These are phyloP conservation scores for Nomada ferruginata DNA, from an alignment of 2,888 invertebrate species.

Conservation along the genomic window DNA sequence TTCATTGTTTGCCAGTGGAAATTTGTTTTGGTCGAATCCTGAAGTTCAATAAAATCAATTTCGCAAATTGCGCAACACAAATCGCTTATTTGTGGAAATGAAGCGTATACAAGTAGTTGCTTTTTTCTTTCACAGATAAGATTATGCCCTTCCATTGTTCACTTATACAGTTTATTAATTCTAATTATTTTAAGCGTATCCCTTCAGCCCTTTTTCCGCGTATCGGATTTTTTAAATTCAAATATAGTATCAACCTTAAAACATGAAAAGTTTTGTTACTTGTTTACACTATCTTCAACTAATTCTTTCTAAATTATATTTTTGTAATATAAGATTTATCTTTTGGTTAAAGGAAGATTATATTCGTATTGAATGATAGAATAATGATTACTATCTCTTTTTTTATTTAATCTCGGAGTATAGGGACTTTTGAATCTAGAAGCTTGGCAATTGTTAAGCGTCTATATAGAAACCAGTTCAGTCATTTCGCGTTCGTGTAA, in stretches of 20 bases:
- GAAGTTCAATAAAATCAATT: constrained; percentile 70
- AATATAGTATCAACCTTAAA: constrained; percentile 6
- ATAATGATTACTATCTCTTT: too few relatives aligned
- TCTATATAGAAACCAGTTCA: not conserved
- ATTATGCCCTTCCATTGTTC: constrained; percentile 37
- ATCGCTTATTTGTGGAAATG: constrained; percentile 65
- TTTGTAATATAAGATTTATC: not conserved
- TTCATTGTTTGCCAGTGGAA: constrained; percentile 78
- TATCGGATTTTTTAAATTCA: constrained; percentile 10
- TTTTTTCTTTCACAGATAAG: not conserved
- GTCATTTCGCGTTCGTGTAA: not conserved
- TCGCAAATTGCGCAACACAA: constrained; percentile 73
- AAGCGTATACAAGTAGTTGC: constrained; percentile 13
- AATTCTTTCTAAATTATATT: not conserved
- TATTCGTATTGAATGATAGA: too few relatives aligned
- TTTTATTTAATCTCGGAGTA: too few relatives aligned
- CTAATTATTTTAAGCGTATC: not conserved
- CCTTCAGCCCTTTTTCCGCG: not conserved
- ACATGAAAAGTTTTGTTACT: not conserved
- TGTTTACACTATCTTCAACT: not conserved
- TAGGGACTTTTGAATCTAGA: constrained; percentile 11
- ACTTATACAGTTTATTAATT: not conserved
- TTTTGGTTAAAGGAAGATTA: not conserved
- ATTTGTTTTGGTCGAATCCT: constrained; percentile 74
- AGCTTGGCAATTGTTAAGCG: not conserved